Evolutionary conservation across 2,113 vertebrate species (phyloP).

Genomic region (Psilopogon haemacephalus): DNA sequence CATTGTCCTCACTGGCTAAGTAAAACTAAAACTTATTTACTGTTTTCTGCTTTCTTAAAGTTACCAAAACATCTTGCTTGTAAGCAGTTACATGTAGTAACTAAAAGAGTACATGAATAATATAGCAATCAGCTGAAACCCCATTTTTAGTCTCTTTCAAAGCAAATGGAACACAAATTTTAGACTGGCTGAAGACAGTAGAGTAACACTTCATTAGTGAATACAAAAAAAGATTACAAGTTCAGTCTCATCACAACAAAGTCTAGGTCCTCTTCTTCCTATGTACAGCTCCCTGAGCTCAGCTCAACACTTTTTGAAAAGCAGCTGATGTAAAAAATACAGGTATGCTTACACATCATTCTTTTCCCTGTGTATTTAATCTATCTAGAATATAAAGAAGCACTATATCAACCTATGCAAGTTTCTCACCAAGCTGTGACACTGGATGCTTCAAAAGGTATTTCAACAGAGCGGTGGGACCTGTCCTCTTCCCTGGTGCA

Average conservation of each 20-base stretch:
- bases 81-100: background rate
- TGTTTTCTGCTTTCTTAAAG: background rate
- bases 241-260: background rate
- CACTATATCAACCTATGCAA: background rate
- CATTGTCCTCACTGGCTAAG: background rate
- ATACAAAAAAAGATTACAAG: constrained; percentile 36
- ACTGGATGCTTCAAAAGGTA: background rate
- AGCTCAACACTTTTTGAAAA: background rate
- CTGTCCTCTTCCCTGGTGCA: background rate
- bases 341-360: background rate
- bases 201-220: constrained; percentile 5
- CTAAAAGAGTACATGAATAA: background rate
- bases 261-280: background rate
- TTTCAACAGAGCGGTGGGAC: background rate
- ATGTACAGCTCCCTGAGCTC: background rate
- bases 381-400: background rate
- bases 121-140: background rate
- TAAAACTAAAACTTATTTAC: background rate
- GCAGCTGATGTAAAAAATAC: background rate
- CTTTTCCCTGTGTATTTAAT: background rate
- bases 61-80: constrained; percentile 19
- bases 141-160: background rate
- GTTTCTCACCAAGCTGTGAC: background rate
- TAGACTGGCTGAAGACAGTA: background rate
- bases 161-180: background rate